Evolutionary conservation across 2,797 vertebrate species (phyloP).

Genomic region (Sparidentex hasta): DNA sequence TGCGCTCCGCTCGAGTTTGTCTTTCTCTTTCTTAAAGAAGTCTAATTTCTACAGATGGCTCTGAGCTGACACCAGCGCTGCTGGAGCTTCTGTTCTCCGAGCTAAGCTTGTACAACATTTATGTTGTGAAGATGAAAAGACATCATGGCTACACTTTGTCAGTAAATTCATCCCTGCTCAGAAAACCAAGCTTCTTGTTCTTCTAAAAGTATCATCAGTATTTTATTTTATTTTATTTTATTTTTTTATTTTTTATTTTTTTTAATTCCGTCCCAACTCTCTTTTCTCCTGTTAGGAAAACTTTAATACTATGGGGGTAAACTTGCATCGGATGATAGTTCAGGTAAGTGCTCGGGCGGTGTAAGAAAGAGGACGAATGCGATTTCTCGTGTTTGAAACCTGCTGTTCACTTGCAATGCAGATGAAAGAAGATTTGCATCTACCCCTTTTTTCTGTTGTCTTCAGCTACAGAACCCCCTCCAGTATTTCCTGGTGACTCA

Average conservation of each 20-base stretch:
- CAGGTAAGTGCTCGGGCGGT: conserved; percentile 57
- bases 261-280: conserved; percentile 6
- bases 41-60: conserved; percentile 69
- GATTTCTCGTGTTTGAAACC: conserved; percentile 42
- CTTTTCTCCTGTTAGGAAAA: conserved; percentile 30
- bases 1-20: conserved; percentile 64
- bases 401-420: conserved; percentile 39
- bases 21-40: conserved; percentile 67
- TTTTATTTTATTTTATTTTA: too few species aligned
- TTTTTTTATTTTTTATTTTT: conserved; percentile 6
- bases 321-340: conserved; percentile 34
- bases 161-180: conserved; percentile 60
- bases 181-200: conserved; percentile 43
- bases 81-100: conserved; percentile 64
- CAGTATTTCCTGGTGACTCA: conserved; percentile 70
- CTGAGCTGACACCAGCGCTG: conserved; percentile 61
- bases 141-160: conserved; percentile 57
- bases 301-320: conserved; percentile 20
- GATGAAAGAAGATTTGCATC: conserved; percentile 49
- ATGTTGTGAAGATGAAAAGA: conserved; percentile 72
- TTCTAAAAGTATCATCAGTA: conserved; percentile 35
- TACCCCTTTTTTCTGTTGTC: conserved; percentile 46
- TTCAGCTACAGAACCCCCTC: conserved; percentile 66
- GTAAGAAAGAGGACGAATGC: conserved; percentile 14
- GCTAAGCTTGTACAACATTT: conserved; percentile 74